Evolutionary conservation across 1,140 invertebrate species (phyloP).

Genomic region (Matsumurasca onukii): DNA sequence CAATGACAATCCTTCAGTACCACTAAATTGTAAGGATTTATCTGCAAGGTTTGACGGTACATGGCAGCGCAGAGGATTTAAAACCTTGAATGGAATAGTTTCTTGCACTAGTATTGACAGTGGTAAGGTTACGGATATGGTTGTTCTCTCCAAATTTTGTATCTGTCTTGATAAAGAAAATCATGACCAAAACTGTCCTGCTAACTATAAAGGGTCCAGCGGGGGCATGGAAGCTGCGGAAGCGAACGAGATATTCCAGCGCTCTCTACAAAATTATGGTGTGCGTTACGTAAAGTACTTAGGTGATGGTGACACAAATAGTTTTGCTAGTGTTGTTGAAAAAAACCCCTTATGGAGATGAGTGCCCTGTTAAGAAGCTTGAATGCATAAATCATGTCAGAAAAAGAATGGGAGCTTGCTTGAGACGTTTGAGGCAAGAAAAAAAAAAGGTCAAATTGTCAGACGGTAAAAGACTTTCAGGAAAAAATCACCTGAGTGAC

Average conservation of each 20-base stretch:
- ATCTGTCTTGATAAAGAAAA: constrained; percentile 13
- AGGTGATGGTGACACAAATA: constrained; percentile 28
- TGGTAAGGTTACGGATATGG: constrained; percentile 26
- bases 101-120: constrained; percentile 25
- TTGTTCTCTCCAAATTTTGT: constrained; percentile 16
- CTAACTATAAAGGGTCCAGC: constrained; percentile 15
- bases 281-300: constrained; percentile 22
- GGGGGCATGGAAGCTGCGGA: constrained; percentile 26
- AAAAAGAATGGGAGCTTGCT: constrained; percentile 33
- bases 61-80: constrained; percentile 30
- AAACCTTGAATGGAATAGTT: constrained; percentile 22
- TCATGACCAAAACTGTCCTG: constrained; percentile 12
- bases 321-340: constrained; percentile 12
- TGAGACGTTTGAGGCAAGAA: constrained; percentile 26
- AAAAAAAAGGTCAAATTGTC: constrained; percentile 13
- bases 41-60: constrained; percentile 35
- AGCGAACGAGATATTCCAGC: constrained; percentile 10
- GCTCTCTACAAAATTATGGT: constrained; percentile 20
- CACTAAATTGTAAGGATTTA: constrained; percentile 23
- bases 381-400: constrained; percentile 33
- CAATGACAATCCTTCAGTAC: not conserved
- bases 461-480: constrained; percentile 29
- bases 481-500: constrained; percentile 1
- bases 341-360: constrained; percentile 24
- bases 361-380: constrained; percentile 12